Evolutionary conservation across 2,113 vertebrate species (phyloP), one percentile per base, ranked within the genome.

Genomic region (Pseudorasbora parva): DNA sequence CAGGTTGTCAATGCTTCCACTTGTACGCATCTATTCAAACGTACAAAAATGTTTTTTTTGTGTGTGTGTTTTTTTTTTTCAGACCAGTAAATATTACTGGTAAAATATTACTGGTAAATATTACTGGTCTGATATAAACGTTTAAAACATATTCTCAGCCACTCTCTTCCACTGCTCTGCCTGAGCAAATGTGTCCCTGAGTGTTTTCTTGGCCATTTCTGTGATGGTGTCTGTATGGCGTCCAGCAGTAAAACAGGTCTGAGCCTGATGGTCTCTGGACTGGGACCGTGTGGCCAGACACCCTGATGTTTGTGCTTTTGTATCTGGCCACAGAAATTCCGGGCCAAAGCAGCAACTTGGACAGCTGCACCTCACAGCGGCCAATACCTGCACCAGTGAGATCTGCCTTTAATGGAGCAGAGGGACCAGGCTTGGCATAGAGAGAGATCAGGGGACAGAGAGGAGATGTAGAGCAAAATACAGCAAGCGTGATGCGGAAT

Each of bases 321-420:
- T 81, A 59, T 27, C 27, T 27, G 27, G 25, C 60, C 79, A 37
- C 76, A 78, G 72, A 5, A 60, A 27, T 37, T 78, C 76, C 2
- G 1, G 56, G 76, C 82, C 79, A 56, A 54, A 37, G 69, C 45
- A 8, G 41, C 54, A 54, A 57, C 51, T 37, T 74, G 71, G 51
- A 43, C 60, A 82, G 57, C 84, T 82, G 60, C 79, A 33, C 21
- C 19, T 49, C 30, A 19, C 12, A 60, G 19, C 17, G 15, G 62
- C 73, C 78, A 68, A 87, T 59, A 87, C 57, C 80, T 82, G 68
- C 84, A 82, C 90, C 80, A 47, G 25, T 45, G 81, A 88, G 81
- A 77, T 85, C 88, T 85, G 86, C 87, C 87, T 86, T 85, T 77
- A 85, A 81, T 82, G 85, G 41, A 66, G 72, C 60, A 84, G 72